Evolutionary conservation across 2,113 vertebrate genomes (phyloP), one percentile per base, ranked within the genome.

Genomic region (Periophthalmodon schlosseri): DNA sequence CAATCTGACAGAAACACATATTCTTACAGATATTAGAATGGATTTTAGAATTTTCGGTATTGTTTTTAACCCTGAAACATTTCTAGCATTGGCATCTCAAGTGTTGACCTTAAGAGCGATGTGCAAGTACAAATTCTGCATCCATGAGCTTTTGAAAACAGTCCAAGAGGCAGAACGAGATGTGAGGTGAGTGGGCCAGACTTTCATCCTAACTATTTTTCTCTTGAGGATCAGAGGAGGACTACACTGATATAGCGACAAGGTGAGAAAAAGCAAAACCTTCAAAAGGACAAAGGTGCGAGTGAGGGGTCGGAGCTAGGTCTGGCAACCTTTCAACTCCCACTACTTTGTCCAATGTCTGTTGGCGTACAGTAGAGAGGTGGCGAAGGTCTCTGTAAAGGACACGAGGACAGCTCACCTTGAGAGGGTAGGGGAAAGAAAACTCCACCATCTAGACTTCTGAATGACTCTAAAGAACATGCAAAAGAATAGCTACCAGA

Each of bases 381-480:
- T 71, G 49, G 65, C 70, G 52, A 70, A 73, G 56, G 69, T 75
- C 50, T 68, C 12, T 52, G 70, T 69, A 79, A 52, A 80, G 76
- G 72, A 80, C 73, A 75, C 76, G 21, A 71, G 77, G 64, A 76
- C 70, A 79, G 20, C 66, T 85, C 79, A 86, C 79, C 82, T 88
- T 85, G 76, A 86, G 73, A 60, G n/a, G 49, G 60, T 76, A 64
- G 72, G 69, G 74, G 46, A 68, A 54, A 54, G 57, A 86, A 64
- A 79, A 52, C 78, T 77, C 61, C 46, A 76, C 82, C 61, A 77
- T 69, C 73, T 58, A 84, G 54, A 69, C 46, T 24, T 57, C 64
- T 82, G 75, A 76, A 60, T 77, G 69, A 83, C 72, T 68, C 72
- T 70, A 66, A 70, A 73, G 78, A 76, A 74, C 70, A 79, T 70